Conservation (phyloP, 2,888 invertebrate genomes). For the Tetramorium bicarinatum region DNA sequence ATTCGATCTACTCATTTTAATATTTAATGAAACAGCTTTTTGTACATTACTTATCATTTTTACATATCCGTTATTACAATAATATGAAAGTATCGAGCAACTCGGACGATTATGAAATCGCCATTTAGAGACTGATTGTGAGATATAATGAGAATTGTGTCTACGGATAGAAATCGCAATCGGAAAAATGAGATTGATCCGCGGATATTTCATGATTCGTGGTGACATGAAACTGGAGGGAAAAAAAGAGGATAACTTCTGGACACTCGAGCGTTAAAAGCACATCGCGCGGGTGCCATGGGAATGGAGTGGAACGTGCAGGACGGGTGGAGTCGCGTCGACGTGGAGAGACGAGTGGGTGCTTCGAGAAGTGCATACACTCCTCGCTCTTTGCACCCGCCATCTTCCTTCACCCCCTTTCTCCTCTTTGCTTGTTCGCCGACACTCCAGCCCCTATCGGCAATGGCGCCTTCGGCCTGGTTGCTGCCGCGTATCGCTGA, state of each 20-base stretch:
- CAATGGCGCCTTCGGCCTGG: constrained; percentile 45
- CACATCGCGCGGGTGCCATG: constrained; percentile 69
- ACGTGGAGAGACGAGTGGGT: constrained; percentile 75
- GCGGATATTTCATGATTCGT: constrained; percentile 59
- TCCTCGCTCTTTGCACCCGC: constrained; percentile 57
- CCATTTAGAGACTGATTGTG: neutral
- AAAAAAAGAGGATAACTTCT: constrained; percentile 61
- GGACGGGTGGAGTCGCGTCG: constrained; percentile 70
- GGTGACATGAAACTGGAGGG: constrained; percentile 63
- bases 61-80: neutral
- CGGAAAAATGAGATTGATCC: constrained; percentile 51
- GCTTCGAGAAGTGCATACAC: constrained; percentile 71
- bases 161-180: neutral
- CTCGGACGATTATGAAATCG: neutral
- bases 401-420: constrained; percentile 19
- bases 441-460: constrained; percentile 43
- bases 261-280: constrained; percentile 77
- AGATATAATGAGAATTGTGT: neutral
- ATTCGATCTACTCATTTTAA: neutral
- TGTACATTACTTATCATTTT: constrained; percentile 8
- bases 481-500: constrained; percentile 50
- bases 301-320: constrained; percentile 59
- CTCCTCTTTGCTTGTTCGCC: constrained; percentile 47
- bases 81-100: neutral
- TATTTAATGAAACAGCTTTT: neutral